A percentile compares a stretch with the other conserved stretches of the same genome.
Evolutionary conservation across 2,113 vertebrate species (phyloP).

Genomic region (Diadophis punctatus): DNA sequence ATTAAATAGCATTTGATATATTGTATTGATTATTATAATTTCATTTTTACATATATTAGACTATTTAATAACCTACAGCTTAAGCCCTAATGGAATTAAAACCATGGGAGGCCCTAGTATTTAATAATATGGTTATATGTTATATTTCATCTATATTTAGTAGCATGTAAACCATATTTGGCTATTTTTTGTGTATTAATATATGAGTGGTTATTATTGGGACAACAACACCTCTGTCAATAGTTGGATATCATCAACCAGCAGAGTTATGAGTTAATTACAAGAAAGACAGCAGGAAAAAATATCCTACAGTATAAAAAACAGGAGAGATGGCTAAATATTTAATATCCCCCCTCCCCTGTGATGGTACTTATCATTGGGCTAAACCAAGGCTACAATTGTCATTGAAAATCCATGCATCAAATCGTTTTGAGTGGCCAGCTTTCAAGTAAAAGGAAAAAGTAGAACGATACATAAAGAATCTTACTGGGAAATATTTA

Average conservation of each 20-base stretch:
- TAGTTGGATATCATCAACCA: background rate
- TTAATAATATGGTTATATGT: background rate
- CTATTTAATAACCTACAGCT: background rate
- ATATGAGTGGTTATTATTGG: background rate
- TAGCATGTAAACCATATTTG: background rate
- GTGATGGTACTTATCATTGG: background rate
- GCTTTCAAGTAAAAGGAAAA: background rate
- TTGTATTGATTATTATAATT: background rate
- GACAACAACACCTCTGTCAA: background rate
- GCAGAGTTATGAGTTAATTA: background rate
- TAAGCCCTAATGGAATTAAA: background rate
- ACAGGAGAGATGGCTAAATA: background rate
- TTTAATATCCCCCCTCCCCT: background rate
- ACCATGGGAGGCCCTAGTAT: background rate
- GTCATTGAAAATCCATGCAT: background rate
- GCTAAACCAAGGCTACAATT: background rate
- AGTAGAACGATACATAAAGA: background rate
- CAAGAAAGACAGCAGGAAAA: background rate
- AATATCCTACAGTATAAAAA: background rate
- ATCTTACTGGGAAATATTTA: conserved; percentile 22
- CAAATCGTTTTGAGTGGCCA: background rate
- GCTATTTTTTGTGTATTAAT: background rate
- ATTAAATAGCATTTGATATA: background rate
- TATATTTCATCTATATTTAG: background rate
- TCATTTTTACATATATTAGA: background rate